Evolutionary conservation across 2,888 invertebrate species (phyloP), one percentile per base, ranked within the genome.

Genomic region (Endomychus coccineus): DNA sequence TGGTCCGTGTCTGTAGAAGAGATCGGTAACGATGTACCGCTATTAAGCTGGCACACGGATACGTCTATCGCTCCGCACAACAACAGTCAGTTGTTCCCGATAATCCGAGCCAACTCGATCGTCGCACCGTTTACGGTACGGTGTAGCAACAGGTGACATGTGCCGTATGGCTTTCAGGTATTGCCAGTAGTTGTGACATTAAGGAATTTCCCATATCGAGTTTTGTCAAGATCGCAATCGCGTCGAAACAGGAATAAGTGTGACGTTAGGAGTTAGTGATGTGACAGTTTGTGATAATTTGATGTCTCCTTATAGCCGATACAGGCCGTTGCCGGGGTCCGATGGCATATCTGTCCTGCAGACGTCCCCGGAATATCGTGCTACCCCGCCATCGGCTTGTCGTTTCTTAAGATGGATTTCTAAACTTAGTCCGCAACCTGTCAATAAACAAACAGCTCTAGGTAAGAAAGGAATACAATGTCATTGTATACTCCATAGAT

Each of bases 401-500:
- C 59, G 71, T 39, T 72, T 72, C 51, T 62, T 73, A 43, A 63
- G 70, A 50, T 72, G 72, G 72, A 71, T 73, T 50, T 66, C 71
- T 27, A 67, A 70, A 42, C 60, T 72, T 17, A 69, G 71, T 28
- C 70, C 71, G 35, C 71, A 71, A 40, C 69, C 71, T 17, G 70
- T 69, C 42, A 69, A 68, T 50, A 71, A 71, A 50, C 67, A 69
- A 59, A 68, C 67, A 19, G 31, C 36, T 27, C 19, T 37, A 31
- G 36, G 36, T 37, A 17, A 13, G 36, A n/a, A n/a, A n/a, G n/a
- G n/a, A n/a, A n/a, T n/a, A n/a, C n/a, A n/a, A n/a, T n/a, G n/a
- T n/a, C n/a, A n/a, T n/a, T n/a, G n/a, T n/a, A n/a, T n/a, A n/a
- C n/a, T n/a, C n/a, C n/a, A n/a, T n/a, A n/a, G n/a, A n/a, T n/a